Evolutionary conservation across 2,113 vertebrate genomes (phyloP), one percentile per base, ranked within the genome.

Genomic region (Salvelinus namaycush): DNA sequence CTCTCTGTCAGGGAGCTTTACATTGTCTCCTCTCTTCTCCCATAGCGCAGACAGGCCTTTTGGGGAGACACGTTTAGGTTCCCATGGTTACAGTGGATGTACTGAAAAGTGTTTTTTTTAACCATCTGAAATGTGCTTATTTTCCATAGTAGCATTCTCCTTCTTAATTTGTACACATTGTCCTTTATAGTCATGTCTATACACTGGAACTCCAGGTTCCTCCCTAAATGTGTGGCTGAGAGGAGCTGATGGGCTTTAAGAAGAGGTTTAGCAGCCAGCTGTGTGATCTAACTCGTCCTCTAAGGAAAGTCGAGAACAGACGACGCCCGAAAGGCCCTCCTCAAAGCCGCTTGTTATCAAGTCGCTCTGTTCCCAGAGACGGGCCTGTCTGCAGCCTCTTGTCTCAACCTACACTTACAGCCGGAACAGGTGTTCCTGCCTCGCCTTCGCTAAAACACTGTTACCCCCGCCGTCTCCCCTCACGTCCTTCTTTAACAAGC

Each of bases 341-440:
- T 34, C 71, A 26, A 48, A 49, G 48, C 48, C 60, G 71, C 49
- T 79, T 81, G 70, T 84, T 72, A 81, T 81, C 78, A 77, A 54
- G 44, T 29, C 57, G 31, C 72, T 49, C 64, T 20, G 69, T 67
- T 71, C 51, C 57, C 73, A 76, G 68, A 79, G 73, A 75, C 73
- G 11, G 26, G 72, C 74, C 67, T 81, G 76, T 70, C 71, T 78
- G 73, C 24, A 54, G 76, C 68, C 69, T 57, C 70, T 68, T 70
- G 81, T 80, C 77, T 75, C 76, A 71, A 84, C 62, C 76, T 34
- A 69, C 72, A 75, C 64, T 81, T 84, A 77, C 72, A 20, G 62
- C 77, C 75, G 62, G 79, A 82, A 77, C 80, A 84, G 79, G 79
- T 84, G 80, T 82, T 81, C 65, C 11, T 65, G 75, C 51, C 79